phyloP scores from a whole-genome alignment of 2,113 vertebrate species.

The Toxotes chatareus region DNA sequence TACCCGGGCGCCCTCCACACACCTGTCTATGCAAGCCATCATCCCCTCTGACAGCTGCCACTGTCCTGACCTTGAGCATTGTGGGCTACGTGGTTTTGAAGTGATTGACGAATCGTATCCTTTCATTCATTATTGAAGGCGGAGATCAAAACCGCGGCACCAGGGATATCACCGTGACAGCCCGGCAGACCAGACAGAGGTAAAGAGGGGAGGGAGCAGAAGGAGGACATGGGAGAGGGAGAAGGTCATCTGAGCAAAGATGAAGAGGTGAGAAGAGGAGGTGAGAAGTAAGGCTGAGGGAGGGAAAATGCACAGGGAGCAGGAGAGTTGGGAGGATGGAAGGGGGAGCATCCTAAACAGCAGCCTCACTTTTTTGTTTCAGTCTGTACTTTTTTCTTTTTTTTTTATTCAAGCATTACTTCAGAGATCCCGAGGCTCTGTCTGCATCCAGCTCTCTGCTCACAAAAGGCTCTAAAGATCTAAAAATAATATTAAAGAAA shows the following conservation, averaged over 20 bases:
- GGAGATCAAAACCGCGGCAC: slow-evolving; percentile 68
- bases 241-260: slow-evolving; percentile 61
- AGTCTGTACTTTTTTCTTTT: neutral
- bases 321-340: neutral
- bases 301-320: neutral
- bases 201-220: slow-evolving; percentile 25
- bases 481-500: slow-evolving; percentile 6
- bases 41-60: slow-evolving; percentile 74
- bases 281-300: slow-evolving; percentile 35
- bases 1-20: slow-evolving; percentile 12
- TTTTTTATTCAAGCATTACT: neutral
- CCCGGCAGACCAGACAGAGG: slow-evolving; percentile 60
- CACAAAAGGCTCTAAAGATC: slow-evolving; percentile 13
- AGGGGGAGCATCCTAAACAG: slow-evolving; percentile 39
- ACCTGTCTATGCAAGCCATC: slow-evolving; percentile 56
- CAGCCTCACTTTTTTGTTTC: slow-evolving; percentile 10
- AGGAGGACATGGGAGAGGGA: slow-evolving; percentile 21
- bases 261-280: slow-evolving; percentile 17
- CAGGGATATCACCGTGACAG: slow-evolving; percentile 62
- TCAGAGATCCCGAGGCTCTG: slow-evolving; percentile 16
- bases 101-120: slow-evolving; percentile 80
- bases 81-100: slow-evolving; percentile 68
- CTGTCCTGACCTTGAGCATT: slow-evolving; percentile 74
- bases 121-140: slow-evolving; percentile 84
- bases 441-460: neutral